Evolutionary conservation across 1,140 invertebrate species (phyloP).

Genomic region (Drosophila eugracilis): DNA sequence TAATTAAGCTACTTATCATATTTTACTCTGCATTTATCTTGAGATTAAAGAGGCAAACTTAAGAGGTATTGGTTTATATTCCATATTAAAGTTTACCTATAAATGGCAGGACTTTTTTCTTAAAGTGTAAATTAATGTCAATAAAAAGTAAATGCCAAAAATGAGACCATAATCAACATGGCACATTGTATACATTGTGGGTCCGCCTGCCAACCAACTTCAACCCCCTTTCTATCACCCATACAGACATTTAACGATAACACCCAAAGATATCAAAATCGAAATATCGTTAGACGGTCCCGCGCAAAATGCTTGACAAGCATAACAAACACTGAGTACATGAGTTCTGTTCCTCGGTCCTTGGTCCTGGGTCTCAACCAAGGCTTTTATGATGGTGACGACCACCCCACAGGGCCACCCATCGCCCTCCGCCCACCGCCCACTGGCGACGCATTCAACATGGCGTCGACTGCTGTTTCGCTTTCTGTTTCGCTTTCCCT

Average conservation of each 20-base stretch:
- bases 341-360: conserved; percentile 26
- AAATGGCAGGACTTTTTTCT: not conserved
- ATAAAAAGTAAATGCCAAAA: conserved; percentile 79
- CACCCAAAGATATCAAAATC: conserved; percentile 83
- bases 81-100: no score
- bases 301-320: conserved; percentile 82
- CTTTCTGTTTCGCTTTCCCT: conserved; percentile 57
- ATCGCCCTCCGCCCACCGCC: conserved; percentile 12
- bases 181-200: conserved; percentile 49
- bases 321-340: conserved; percentile 81
- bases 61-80: not conserved
- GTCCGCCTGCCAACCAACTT: not conserved
- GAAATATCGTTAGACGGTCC: conserved; percentile 71
- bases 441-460: conserved; percentile 64
- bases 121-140: conserved; percentile 41
- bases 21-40: not conserved
- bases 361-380: conserved; percentile 21
- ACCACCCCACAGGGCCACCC: conserved; percentile 22
- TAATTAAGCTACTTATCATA: conserved; percentile 2
- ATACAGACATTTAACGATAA: conserved; percentile 81
- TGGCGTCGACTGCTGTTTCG: conserved; percentile 58
- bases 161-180: conserved; percentile 75
- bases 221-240: conserved; percentile 2
- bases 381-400: conserved; percentile 62
- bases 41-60: not conserved